Evolutionary conservation across 2,113 vertebrate genomes (phyloP).

Genomic region (Oxyura jamaicensis): DNA sequence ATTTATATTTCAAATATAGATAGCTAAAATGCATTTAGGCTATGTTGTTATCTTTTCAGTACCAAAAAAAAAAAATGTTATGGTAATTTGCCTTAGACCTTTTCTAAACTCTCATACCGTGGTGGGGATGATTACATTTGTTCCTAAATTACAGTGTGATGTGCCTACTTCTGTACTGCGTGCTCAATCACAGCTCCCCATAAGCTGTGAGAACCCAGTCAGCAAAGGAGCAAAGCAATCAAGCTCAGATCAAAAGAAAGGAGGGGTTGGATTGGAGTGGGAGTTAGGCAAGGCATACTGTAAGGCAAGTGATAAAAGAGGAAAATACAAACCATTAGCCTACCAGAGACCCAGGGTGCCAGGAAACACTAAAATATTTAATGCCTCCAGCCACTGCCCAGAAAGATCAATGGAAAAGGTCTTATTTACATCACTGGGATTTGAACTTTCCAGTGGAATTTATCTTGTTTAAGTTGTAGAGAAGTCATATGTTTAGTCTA

Average conservation of each 20-base stretch:
- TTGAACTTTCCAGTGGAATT: neutral
- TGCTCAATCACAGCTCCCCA: neutral
- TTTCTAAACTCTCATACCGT: neutral
- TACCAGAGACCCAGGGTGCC: neutral
- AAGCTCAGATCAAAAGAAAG: constrained; percentile 1
- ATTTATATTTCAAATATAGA: neutral
- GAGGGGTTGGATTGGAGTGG: neutral
- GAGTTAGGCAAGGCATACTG: neutral
- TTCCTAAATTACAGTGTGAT: neutral
- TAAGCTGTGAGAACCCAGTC: neutral
- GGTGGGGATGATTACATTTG: neutral
- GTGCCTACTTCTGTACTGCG: neutral
- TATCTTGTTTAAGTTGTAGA: neutral
- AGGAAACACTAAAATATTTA: neutral
- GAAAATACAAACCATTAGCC: neutral
- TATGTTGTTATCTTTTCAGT: neutral
- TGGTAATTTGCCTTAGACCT: neutral
- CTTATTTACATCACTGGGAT: neutral
- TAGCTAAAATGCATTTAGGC: neutral
- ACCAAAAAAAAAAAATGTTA: neutral
- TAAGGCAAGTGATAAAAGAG: neutral
- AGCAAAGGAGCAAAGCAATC: constrained; percentile 24
- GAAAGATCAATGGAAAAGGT: neutral
- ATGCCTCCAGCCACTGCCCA: neutral
- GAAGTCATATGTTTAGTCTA: neutral